A percentile compares a stretch with the other conserved stretches of the same genome.
Evolutionary conservation across 2,888 invertebrate species (phyloP).

Genomic region (Harpalus rufipes): DNA sequence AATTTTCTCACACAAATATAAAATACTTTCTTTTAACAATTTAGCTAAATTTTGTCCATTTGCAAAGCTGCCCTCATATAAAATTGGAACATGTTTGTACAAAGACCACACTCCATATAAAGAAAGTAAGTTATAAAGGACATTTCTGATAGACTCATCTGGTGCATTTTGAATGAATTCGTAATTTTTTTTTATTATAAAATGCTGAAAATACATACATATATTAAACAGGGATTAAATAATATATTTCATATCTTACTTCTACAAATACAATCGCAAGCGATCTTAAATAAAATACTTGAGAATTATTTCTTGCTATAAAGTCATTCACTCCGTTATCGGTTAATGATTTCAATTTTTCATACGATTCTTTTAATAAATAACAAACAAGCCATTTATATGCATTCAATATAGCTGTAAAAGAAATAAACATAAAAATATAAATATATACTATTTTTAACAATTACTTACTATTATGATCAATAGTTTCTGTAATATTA

Average conservation of each 20-base stretch:
- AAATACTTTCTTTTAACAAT: slow-evolving; percentile 83
- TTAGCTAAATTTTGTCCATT: slow-evolving; percentile 79
- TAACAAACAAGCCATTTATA: slow-evolving; percentile 92
- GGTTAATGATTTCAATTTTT: slow-evolving; percentile 80
- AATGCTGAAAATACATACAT: slow-evolving; percentile 77
- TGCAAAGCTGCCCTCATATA: slow-evolving; percentile 85
- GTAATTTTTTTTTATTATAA: slow-evolving; percentile 79
- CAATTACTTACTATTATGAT: slow-evolving; percentile 78
- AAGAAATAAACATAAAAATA: slow-evolving; percentile 68
- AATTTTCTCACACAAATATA: slow-evolving; percentile 81
- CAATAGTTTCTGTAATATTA: slow-evolving; percentile 78
- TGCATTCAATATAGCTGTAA: slow-evolving; percentile 81
- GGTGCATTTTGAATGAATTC: slow-evolving; percentile 76
- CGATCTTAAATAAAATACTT: slow-evolving; percentile 89
- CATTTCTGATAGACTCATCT: slow-evolving; percentile 78
- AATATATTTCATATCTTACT: slow-evolving; percentile 77
- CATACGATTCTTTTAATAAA: slow-evolving; percentile 84
- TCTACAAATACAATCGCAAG: slow-evolving; percentile 90
- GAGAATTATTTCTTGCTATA: slow-evolving; percentile 89
- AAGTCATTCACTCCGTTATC: slow-evolving; percentile 83
- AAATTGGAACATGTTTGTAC: slow-evolving; percentile 87
- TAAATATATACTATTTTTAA: slow-evolving; percentile 11
- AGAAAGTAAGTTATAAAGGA: slow-evolving; percentile 81
- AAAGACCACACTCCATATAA: slow-evolving; percentile 84
- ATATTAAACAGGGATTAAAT: neutral